Evolutionary conservation across 2,113 vertebrate species (phyloP), one percentile per base, ranked within the genome.

Genomic region (Spizaetus ornatus): DNA sequence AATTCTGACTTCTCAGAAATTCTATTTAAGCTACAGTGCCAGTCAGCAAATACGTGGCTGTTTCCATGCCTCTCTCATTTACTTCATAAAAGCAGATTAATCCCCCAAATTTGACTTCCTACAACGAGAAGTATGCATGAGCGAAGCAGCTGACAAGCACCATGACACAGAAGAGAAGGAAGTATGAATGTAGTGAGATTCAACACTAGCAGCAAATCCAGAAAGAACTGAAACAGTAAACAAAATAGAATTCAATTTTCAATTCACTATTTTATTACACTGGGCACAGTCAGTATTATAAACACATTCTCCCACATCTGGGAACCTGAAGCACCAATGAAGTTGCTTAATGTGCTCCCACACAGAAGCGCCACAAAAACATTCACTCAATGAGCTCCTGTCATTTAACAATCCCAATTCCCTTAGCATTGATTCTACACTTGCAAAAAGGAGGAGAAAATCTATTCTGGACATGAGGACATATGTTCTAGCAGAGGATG

Each of bases 91-190:
- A 93, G 38, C 45, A 83, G 50, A 80, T 48, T 59, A 80, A 91
- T 62, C 29, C 32, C 53, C 22, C 84, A 95, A 96, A 87, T 94
- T 88, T 92, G 58, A 96, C 95, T 97, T 95, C 80, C 86, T 79
- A 78, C 36, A 6, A 86, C 31, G 40, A 95, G 66, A 93, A 90
- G 70, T 93, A 95, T 56, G 61, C 71, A 91, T 38, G 52, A 96
- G 59, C 56, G 67, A 98, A 95, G 95, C 88, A 97, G 91, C 59
- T 92, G 95, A 97, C 86, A 95, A 94, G 65, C n/a, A 95, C 61
- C 56, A 59, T 71, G 88, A 96, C 89, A 97, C 93, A 95, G 83
- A 97, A 94, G 70, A 66, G 58, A 31, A 76, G 48, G 43, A 67
- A 90, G 53, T n/a, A 65, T n/a, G 69, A 74, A 80, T 16, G 84